Conservation (phyloP, 2,797 vertebrate genomes). For the Hemibagrus guttatus region DNA sequence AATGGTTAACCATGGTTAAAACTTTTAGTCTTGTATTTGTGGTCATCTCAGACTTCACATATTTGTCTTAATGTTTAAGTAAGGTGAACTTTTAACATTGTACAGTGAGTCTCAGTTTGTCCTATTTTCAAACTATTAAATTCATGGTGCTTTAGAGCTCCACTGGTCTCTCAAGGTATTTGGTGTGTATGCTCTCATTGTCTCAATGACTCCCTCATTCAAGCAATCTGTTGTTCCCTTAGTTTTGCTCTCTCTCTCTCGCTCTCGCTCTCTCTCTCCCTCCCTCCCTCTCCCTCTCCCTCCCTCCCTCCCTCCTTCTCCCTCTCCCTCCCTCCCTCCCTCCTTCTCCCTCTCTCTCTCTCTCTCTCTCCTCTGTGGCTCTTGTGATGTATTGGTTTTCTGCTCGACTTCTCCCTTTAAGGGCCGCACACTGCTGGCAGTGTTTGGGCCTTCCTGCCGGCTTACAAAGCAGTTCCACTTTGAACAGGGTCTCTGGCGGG, state of each 20-base stretch:
- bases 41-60: neutral
- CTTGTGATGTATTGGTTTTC: constrained; percentile 65
- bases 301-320: constrained; percentile 56
- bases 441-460: constrained; percentile 57
- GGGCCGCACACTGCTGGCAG: constrained; percentile 60
- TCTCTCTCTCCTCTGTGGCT: constrained; percentile 43
- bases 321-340: constrained; percentile 33
- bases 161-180: constrained; percentile 19
- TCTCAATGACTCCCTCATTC: constrained; percentile 43
- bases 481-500: constrained; percentile 56
- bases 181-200: constrained; percentile 34
- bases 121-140: constrained; percentile 4
- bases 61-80: neutral
- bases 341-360: constrained; percentile 12
- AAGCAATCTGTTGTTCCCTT: constrained; percentile 31
- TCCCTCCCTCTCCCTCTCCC: neutral
- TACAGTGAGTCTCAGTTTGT: neutral
- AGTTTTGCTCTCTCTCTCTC: constrained; percentile 23
- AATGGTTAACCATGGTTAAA: neutral
- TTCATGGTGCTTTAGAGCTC: neutral
- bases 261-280: constrained; percentile 18
- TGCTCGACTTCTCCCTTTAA: constrained; percentile 63
- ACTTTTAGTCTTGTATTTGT: neutral
- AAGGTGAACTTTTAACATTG: neutral
- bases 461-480: constrained; percentile 61